Evolutionary conservation across 2,888 invertebrate genomes (phyloP).

Genomic region (Embidobia sp.): DNA sequence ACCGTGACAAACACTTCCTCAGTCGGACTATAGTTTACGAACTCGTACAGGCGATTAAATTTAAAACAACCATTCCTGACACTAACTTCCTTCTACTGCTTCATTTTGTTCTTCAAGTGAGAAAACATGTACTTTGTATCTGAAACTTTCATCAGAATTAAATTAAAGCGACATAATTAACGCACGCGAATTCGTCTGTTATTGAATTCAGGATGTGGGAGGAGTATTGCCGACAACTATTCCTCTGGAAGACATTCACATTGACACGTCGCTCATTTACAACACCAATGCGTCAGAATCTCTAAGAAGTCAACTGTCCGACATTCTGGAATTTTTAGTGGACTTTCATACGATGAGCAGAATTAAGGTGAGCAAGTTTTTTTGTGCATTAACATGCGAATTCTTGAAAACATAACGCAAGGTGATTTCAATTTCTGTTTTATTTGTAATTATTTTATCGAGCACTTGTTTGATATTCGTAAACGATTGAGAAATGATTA

Average conservation of each 20-base stretch:
- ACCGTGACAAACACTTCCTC: constrained; percentile 96
- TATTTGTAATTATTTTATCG: no score
- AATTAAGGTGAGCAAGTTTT: constrained; percentile 90
- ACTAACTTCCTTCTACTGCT: constrained; percentile 96
- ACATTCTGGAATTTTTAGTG: constrained; percentile 96
- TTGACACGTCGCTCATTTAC: constrained; percentile 83
- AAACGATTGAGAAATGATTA: no score
- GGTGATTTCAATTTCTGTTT: no score
- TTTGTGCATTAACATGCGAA: neutral
- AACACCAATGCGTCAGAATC: constrained; percentile 96
- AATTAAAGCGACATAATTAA: no score
- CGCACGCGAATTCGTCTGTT: neutral
- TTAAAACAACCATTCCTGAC: constrained; percentile 97
- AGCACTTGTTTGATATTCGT: no score
- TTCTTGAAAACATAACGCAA: no score
- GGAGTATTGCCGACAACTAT: constrained; percentile 91
- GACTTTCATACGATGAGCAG: constrained; percentile 98
- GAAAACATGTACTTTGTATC: no score
- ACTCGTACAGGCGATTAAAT: constrained; percentile 96
- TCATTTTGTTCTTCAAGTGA: constrained; percentile 91
- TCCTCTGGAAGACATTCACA: constrained; percentile 83
- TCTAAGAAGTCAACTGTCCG: constrained; percentile 94
- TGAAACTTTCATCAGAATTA: no score
- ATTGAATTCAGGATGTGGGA: constrained; percentile 88
- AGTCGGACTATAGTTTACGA: constrained; percentile 96